phyloP scores from a whole-genome alignment of 2,113 vertebrate species.

The Oryzias javanicus region DNA sequence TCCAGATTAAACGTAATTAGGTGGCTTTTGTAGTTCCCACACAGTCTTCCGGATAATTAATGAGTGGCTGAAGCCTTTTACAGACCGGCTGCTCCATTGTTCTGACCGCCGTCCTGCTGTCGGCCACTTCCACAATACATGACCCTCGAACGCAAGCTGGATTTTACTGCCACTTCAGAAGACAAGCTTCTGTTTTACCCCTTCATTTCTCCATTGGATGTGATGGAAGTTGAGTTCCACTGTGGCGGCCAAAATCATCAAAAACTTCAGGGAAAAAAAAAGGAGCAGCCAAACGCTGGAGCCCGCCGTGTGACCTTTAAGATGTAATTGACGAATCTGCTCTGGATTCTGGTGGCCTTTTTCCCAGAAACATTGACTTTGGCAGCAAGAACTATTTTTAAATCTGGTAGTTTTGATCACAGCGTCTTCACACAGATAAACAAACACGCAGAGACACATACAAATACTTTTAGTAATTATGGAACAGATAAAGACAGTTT shows the following conservation, averaged over 20 bases:
- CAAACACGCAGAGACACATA: too few species aligned
- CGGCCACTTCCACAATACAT: conserved; percentile 47
- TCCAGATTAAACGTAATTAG: conserved; percentile 79
- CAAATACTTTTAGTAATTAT: too few species aligned
- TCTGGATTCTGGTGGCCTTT: conserved; percentile 36
- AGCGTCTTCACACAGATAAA: too few species aligned
- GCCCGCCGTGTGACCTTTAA: conserved; percentile 49
- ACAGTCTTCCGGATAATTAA: conserved; percentile 67
- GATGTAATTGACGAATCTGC: conserved; percentile 37
- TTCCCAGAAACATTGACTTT: conserved; percentile 25
- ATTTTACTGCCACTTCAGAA: conserved; percentile 44
- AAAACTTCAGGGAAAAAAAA: conserved; percentile 18
- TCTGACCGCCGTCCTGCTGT: conserved; percentile 44
- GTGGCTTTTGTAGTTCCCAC: conserved; percentile 67
- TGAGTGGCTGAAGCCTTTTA: conserved; percentile 69
- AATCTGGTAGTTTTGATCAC: neutral
- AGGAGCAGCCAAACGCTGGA: conserved; percentile 12
- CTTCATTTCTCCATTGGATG: conserved; percentile 38
- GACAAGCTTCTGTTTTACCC: conserved; percentile 28
- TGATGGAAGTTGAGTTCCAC: conserved; percentile 38
- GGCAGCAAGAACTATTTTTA: conserved; percentile 18
- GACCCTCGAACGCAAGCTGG: conserved; percentile 27
- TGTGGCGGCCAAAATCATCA: conserved; percentile 20
- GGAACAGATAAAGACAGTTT: too few species aligned
- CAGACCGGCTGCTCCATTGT: conserved; percentile 52